A percentile compares a stretch with the other conserved stretches of the same genome.
phyloP scores from a whole-genome alignment of 2,888 invertebrate genomes.

The Leucophenga montana region DNA sequence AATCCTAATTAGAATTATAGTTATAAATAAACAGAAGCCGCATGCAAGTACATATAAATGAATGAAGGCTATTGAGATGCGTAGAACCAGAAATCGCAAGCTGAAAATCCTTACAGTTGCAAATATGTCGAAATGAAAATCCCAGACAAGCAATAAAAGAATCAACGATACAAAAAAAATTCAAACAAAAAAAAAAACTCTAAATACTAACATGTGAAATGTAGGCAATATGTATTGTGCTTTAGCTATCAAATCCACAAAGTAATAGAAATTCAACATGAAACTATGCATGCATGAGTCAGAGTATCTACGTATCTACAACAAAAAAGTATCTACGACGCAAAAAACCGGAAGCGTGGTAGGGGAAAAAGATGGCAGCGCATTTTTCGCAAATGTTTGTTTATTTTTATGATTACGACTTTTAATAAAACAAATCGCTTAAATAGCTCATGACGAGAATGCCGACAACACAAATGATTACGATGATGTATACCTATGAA shows the following conservation, averaged over 20 bases:
- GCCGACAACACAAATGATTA: constrained; percentile 17
- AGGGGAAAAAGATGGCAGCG: background rate
- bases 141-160: constrained; percentile 66
- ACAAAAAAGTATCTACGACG: constrained; percentile 1
- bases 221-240: constrained; percentile 34
- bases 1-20: constrained; percentile 65
- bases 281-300: background rate
- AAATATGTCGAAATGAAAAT: constrained; percentile 58
- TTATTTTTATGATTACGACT: constrained; percentile 42
- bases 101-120: background rate
- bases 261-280: constrained; percentile 7
- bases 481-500: too few relatives aligned
- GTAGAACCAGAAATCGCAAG: constrained; percentile 2
- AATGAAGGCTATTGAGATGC: constrained; percentile 6
- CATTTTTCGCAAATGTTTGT: constrained; percentile 43
- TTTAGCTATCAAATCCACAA: constrained; percentile 9
- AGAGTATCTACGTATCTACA: background rate
- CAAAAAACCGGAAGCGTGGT: background rate
- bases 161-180: constrained; percentile 53
- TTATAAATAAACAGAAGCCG: constrained; percentile 60
- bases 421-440: constrained; percentile 52
- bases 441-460: constrained; percentile 52
- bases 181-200: constrained; percentile 34
- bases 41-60: constrained; percentile 5
- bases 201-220: constrained; percentile 31